Percentiles rank a stretch among this genome's conserved stretches.
Conservation (phyloP, 1,140 invertebrate genomes). For the Sitodiplosis mosellana region DNA sequence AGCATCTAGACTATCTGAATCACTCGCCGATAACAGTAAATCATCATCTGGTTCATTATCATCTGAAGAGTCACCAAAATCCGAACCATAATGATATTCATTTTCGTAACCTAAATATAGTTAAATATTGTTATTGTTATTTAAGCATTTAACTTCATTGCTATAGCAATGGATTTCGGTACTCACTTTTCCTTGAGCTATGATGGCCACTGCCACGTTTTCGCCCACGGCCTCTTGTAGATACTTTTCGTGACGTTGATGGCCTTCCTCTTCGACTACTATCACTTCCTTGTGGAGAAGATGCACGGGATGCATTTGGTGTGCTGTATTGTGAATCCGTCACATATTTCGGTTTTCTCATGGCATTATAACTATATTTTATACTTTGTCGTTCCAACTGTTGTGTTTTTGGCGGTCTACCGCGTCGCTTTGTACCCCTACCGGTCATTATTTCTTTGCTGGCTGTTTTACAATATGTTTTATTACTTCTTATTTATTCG, state of each 20-base stretch:
- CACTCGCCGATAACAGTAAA: constrained; percentile 39
- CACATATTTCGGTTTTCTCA: constrained; percentile 85
- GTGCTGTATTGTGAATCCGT: constrained; percentile 53
- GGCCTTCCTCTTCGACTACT: constrained; percentile 35
- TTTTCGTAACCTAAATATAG: constrained; percentile 50
- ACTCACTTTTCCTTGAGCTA: constrained; percentile 24
- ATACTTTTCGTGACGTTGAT: constrained; percentile 27
- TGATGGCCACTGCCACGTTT: constrained; percentile 34
- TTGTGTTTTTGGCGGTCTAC: constrained; percentile 73
- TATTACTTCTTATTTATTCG: too few species aligned
- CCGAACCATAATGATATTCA: constrained; percentile 78
- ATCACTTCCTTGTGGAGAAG: constrained; percentile 53
- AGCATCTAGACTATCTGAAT: constrained; percentile 40
- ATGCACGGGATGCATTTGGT: constrained; percentile 52
- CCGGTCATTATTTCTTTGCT: constrained; percentile 72
- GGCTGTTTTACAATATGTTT: too few species aligned
- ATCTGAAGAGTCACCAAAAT: constrained; percentile 70
- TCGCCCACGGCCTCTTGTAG: constrained; percentile 29
- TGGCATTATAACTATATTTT: constrained; percentile 68
- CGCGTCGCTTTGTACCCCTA: constrained; percentile 67
- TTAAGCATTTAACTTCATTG: neutral
- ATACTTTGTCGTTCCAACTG: constrained; percentile 54
- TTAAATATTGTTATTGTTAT: constrained; percentile 1
- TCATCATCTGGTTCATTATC: constrained; percentile 58
- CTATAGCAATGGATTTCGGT: too few species aligned